Evolutionary conservation across 2,888 invertebrate species (phyloP), one percentile per base, ranked within the genome.

Genomic region (Adelognathus sp.): DNA sequence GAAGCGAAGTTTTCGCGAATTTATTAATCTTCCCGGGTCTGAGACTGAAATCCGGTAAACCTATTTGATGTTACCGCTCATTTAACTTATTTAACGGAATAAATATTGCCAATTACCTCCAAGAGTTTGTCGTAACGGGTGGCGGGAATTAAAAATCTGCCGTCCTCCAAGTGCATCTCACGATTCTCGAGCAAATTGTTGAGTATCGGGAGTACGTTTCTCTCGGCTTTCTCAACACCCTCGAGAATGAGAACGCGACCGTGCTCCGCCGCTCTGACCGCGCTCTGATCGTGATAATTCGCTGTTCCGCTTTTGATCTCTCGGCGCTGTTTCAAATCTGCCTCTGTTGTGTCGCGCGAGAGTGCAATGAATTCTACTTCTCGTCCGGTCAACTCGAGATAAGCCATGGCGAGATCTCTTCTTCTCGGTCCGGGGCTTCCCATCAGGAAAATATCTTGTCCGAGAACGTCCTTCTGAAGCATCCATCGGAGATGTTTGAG

Each of bases 151-250:
- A 99, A 92, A 90, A 99, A 97, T 85, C 98, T 93, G 0, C 99
- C 99, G 92, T 99, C 99, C 92, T 99, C 99, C 78, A 99, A 93
- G 92, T 99, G 98, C 98, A 99, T 99, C 92, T 99, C 99, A 72
- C 99, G 94, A 92, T 99, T 99, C 92, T 99, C 99, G 66, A 99
- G 92, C 69, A 99, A 93, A 92, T 99, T 99, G 92, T 99, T 99
- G 44, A 99, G 92, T 58, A 99, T 97, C 36, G 99, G 99, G 77
- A 99, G 92, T 46, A 99, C 99, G 93, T 99, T 99, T 60, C 99
- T 93, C 90, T 99, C 99, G 0, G 98, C 98, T 90, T 99, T 98
- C 92, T 99, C 99, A 71, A 99, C 97, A 1, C 99, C 99, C 91
- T 99, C 99, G 72, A 99, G 93, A 1, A 99, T 94, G 14, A 99